A percentile compares a stretch with the other conserved stretches of the same genome.
Evolutionary conservation across 2,797 vertebrate genomes (phyloP).

Genomic region (Chiroxiphia lanceolata): DNA sequence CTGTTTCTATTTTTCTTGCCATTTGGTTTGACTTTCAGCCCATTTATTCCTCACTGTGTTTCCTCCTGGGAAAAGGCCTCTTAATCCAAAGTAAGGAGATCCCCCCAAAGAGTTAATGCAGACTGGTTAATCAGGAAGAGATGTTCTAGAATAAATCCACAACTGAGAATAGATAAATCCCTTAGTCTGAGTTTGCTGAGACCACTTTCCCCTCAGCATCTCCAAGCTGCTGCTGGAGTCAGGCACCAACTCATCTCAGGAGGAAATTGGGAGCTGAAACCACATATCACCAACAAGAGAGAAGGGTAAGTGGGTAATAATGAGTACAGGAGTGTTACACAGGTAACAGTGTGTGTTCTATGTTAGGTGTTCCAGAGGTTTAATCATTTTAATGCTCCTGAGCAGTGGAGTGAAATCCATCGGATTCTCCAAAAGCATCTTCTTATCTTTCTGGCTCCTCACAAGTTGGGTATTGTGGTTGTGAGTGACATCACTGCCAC

Average conservation of each 20-base stretch:
- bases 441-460: neutral
- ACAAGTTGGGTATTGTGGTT: neutral
- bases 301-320: neutral
- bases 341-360: fast-evolving
- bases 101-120: neutral
- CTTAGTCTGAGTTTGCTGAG: neutral
- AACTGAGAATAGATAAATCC: neutral
- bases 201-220: neutral
- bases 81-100: neutral
- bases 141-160: neutral
- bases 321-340: fast-evolving
- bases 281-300: neutral
- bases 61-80: neutral
- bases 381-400: neutral
- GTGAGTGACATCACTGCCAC: neutral
- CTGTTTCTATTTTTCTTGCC: neutral
- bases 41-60: neutral
- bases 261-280: neutral
- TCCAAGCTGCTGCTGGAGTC: neutral
- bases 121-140: neutral
- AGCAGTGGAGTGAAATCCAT: neutral
- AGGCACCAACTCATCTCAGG: neutral
- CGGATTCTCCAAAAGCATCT: neutral
- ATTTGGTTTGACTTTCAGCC: neutral
- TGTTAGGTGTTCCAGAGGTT: neutral